Evolutionary conservation across 2,113 vertebrate genomes (phyloP).

Genomic region (Paramormyrops kingsleyae): DNA sequence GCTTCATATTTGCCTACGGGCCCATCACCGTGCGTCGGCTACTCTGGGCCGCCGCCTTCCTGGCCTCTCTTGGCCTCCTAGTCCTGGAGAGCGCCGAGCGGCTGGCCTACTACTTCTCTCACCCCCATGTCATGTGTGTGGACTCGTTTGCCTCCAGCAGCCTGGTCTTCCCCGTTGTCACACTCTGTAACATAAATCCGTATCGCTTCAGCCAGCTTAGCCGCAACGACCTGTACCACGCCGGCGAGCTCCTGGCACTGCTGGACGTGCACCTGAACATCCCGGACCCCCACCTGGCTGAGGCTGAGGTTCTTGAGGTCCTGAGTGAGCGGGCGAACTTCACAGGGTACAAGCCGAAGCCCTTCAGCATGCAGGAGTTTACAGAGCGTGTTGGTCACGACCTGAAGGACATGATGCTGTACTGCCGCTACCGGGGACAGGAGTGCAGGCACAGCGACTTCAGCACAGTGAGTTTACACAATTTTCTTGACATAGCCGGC

Average conservation of each 20-base stretch:
- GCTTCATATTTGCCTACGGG: constrained; percentile 82
- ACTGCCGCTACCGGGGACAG: constrained; percentile 92
- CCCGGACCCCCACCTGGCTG: constrained; percentile 82
- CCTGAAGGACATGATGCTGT: constrained; percentile 95
- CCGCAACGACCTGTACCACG: constrained; percentile 92
- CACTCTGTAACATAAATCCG: constrained; percentile 90
- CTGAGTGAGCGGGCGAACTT: constrained; percentile 86
- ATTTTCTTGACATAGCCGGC: neutral
- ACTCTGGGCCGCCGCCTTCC: constrained; percentile 82
- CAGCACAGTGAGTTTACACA: constrained; percentile 79
- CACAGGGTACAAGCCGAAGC: constrained; percentile 81
- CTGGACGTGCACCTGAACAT: constrained; percentile 88
- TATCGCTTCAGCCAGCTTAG: constrained; percentile 89
- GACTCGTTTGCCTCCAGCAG: constrained; percentile 85
- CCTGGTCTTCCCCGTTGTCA: constrained; percentile 88
- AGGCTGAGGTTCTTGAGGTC: constrained; percentile 74
- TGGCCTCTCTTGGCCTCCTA: constrained; percentile 81
- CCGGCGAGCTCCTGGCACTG: constrained; percentile 86
- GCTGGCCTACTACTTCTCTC: constrained; percentile 88
- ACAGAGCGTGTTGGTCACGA: constrained; percentile 87
- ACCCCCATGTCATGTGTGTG: constrained; percentile 91
- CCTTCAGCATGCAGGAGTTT: constrained; percentile 97
- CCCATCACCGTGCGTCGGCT: constrained; percentile 74
- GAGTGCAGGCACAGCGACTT: constrained; percentile 87
- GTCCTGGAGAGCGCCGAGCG: constrained; percentile 84